Conservation (phyloP, 2,888 invertebrate genomes). For the Thelaira solivaga region DNA sequence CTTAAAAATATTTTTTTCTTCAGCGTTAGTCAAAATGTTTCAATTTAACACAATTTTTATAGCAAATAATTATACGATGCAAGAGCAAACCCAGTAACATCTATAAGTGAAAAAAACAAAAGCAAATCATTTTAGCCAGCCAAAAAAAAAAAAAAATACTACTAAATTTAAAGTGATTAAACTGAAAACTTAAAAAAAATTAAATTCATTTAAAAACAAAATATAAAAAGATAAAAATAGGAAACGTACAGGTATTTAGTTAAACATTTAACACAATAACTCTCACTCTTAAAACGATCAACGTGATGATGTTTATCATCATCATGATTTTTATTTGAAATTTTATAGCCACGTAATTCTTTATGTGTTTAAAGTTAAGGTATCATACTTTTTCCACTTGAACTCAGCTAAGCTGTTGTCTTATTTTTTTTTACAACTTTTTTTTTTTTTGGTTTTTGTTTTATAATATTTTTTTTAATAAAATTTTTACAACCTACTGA, state of each 20-base stretch:
- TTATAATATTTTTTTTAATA: no score
- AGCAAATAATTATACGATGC: no score
- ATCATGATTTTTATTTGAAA: not conserved
- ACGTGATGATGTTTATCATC: constrained; percentile 37
- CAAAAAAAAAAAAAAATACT: no score
- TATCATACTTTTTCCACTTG: not conserved
- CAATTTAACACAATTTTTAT: no score
- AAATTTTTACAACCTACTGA: no score
- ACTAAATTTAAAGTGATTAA: no score
- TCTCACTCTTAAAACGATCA: constrained; percentile 37
- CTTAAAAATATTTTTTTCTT: no score
- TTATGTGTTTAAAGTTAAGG: not conserved
- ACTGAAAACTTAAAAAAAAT: not conserved
- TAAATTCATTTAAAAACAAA: not conserved
- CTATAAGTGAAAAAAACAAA: no score
- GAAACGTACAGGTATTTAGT: not conserved
- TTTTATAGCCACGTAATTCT: not conserved
- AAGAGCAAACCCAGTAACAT: no score
- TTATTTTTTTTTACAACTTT: not conserved
- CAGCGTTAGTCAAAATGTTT: no score
- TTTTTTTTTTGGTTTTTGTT: no score
- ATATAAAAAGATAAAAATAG: not conserved
- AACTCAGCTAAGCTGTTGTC: not conserved
- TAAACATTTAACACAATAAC: constrained; percentile 10
- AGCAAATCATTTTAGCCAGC: no score